phyloP scores from a whole-genome alignment of 2,888 invertebrate species.

The Caenorhabditis virilis region DNA sequence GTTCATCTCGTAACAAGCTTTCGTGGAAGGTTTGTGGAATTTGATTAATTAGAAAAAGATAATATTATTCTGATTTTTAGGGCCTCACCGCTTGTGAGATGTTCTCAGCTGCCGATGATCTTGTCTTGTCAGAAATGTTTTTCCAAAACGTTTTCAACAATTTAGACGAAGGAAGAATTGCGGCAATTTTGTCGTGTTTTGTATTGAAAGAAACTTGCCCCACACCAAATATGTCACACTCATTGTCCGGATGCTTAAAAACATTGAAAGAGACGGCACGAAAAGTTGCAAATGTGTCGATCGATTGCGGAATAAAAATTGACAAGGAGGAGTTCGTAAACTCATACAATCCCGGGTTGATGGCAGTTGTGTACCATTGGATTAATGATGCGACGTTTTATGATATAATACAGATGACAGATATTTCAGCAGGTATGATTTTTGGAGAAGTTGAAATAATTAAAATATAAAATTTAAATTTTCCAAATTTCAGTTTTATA shows the following conservation, averaged over 20 bases:
- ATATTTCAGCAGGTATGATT: constrained; percentile 93
- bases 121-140: constrained; percentile 94
- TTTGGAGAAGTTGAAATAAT: too few relatives aligned
- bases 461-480: too few relatives aligned
- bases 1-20: too few relatives aligned
- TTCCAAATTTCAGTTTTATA: too few relatives aligned
- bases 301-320: constrained; percentile 72
- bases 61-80: too few relatives aligned
- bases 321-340: constrained; percentile 74
- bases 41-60: too few relatives aligned
- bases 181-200: constrained; percentile 77
- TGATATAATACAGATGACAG: constrained; percentile 92
- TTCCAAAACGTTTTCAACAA: constrained; percentile 94
- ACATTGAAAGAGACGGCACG: constrained; percentile 92
- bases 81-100: constrained; percentile 99
- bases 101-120: constrained; percentile 91
- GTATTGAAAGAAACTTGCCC: constrained; percentile 78
- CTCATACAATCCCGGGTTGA: constrained; percentile 88
- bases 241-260: constrained; percentile 83
- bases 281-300: constrained; percentile 85
- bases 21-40: too few relatives aligned
- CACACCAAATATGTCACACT: constrained; percentile 81
- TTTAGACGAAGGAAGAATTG: constrained; percentile 76
- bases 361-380: constrained; percentile 97
- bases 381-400: constrained; percentile 88